Evolutionary conservation across 2,888 invertebrate genomes (phyloP), one percentile per base, ranked within the genome.

Genomic region (Bembecia ichneumoniformis): DNA sequence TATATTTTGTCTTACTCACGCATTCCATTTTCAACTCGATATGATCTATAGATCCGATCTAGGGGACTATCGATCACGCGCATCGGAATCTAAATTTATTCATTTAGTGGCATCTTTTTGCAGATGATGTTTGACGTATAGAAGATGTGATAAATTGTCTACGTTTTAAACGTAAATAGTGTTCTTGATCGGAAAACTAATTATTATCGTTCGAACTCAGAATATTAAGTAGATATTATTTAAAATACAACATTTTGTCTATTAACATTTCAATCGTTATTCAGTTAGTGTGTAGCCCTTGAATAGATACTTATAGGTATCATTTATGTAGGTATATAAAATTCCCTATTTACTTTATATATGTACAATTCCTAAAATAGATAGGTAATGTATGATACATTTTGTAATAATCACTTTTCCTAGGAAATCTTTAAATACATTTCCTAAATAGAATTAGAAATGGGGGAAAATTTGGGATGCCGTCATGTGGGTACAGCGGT

Each of bases 1-100:
- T 87, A 86, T 81, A 82, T 86, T 86, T 87, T 84, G 87, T 86
- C 87, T 86, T 86, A 87, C 87, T 86, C 86, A 83, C 82, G 82
- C 84, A 84, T 83, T 84, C 81, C 82, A 87, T 84, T 84, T 86
- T 83, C 72, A 81, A 68, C 64, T 73, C 75, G 82, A 84, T 86
- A 84, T 86, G 84, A 87, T 87, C 86, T 86, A 86, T 87, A 82
- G 84, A 84, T 86, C 77, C 64, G 82, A 83, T 83, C 84, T 84
- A 82, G 63, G 77, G 71, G 77, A 77, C 86, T 81, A 87, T 87
- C 86, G 83, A 87, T 87, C 87, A 87, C 78, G 73, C 69, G 71
- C 75, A 69, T 71, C 66, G 80, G 80, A 82, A 82, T 82, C 81
- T 75, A 78, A 82, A 83, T 79, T 80, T 86, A 84, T 86, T 83